Base-by-base conservation (phyloP, 64 coral and sea anemone genomes). In the Acropora tenuis region DNA sequence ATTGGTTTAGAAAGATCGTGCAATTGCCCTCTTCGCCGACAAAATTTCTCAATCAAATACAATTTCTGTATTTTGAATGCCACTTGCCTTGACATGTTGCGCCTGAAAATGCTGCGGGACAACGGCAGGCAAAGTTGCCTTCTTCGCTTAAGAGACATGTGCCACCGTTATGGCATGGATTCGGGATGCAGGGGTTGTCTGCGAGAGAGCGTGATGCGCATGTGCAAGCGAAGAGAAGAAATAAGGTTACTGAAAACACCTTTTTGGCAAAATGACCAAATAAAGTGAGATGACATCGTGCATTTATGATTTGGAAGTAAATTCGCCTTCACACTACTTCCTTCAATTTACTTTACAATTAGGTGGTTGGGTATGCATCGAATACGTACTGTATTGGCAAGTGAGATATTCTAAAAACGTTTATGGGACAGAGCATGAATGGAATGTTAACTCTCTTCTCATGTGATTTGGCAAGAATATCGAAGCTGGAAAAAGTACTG, bases 121-220 rank as follows among this genome's bases (percentile, higher is more conserved):
- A 99, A 68, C 84, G 93, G 49, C 97, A 99, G 47, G 48, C 93
- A 86, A 92, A 99, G 80, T 85, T 83, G 55, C 81, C 75, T 45
- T 78, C 81, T 1, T 91, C 94, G 50, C 78, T 48, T 17, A 92
- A 66, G 4, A 99, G 84, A 46, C 97, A 99, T 8, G 94, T 96
- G 47, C 94, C 97, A 5, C 97, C 97, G 67, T 99, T 99, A 78
- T 96, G 90, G 86, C 97, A 99, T 18, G 97, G 97, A 65, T 99
- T 99, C 18, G 94, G 97, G 48, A 94, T 83, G 18, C 95, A 97
- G n/a, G 80, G 53, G 55, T 84, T 91, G 43, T 75, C 90, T 91
- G 48, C 58, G 8, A 84, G 69, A 12, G 49, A 18, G 15, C 53
- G 82, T 84, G 65, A 71, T 40, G 20, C 68, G 45, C 45, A 40